Conservation (phyloP, 2,113 vertebrate species). For the Hydrochoerus hydrochaeris region DNA sequence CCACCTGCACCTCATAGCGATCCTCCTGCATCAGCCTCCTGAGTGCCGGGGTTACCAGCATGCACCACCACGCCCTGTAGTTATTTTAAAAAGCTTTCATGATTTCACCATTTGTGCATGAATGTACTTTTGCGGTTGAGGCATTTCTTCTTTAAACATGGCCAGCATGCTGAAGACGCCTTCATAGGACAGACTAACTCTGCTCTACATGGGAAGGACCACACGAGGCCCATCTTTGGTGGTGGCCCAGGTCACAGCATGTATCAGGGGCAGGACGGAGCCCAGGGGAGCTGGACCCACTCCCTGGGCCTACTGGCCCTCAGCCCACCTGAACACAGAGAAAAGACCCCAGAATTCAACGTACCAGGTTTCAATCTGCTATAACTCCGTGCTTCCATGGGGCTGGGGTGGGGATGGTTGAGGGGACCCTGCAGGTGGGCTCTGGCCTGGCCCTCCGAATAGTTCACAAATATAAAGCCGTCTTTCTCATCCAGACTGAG, state of each 20-base stretch:
- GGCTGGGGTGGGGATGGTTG: conserved; percentile 81
- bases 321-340: neutral
- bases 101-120: neutral
- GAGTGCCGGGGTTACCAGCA: neutral
- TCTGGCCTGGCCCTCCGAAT: conserved; percentile 94
- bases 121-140: neutral
- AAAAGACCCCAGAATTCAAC: neutral
- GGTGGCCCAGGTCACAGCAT: neutral
- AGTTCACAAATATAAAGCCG: conserved; percentile 98
- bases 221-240: neutral
- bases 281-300: no score
- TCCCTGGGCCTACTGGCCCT: neutral
- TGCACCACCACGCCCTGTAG: neutral
- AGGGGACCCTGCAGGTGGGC: conserved; percentile 84
- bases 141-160: neutral
- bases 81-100: neutral
- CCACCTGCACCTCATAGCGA: neutral
- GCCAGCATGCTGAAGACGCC: neutral
- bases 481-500: conserved; percentile 99
- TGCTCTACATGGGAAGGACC: neutral
- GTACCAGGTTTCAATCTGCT: conserved; percentile 90
- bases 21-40: neutral
- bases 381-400: conserved; percentile 84
- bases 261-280: no score
- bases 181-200: neutral